Base-by-base conservation (phyloP, 2,797 vertebrate species). In the Silurus lanzhouensis region DNA sequence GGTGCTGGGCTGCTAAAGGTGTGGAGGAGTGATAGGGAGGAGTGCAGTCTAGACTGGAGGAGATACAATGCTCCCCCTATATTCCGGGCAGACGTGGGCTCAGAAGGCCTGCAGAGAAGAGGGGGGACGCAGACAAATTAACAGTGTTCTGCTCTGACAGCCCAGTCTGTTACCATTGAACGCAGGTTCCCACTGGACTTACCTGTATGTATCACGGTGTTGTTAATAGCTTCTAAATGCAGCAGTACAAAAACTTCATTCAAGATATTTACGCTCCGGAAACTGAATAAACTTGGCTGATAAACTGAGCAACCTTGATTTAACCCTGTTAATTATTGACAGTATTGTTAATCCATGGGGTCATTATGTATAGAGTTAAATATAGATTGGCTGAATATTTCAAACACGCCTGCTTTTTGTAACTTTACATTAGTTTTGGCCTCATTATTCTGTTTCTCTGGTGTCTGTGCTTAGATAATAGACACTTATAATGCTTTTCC, bases 51-150 rank as follows among this genome's bases (percentile, higher is more conserved):
- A 78, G 85, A 87, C 87, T 85, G 57, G 82, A 84, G 22, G 63
- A 81, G 85, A 78, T 64, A 89, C 88, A 91, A 90, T 88, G 77
- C 85, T 89, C 68, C 82, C 90, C 89, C 88, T 89, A 88, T 91
- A 87, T 52, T 10, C 72, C 25, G 78, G 78, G 67, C 81, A 81
- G 13, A 10, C 84, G 46, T 68, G 67, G 61, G 88, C 83, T 83
- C 57, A 89, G 88, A 72, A 79, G 75, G 89, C 87, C 85, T 88
- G 82, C n/a, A 76, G 74, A 70, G 83, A 80, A 75, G 68, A 87
- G 83, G 66, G 81, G 44, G 75, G 83, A 84, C 82, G 85, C 89
- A 90, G 87, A 92, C 90, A 92, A 92, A 92, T 89, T 84, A 80
- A 80, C 76, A 80, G 83, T 87, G 85, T 76, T 80, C 83, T 78